Conservation (phyloP, 2,113 vertebrate genomes). For the Mus musculus region GRCm39 chr5:127942001-127942500, state of each 20-base stretch:
- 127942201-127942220: background rate
- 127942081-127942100: accelerated
- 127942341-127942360: background rate
- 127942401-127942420: accelerated
- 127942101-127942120: background rate
- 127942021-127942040: no score
- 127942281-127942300: accelerated
- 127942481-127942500: background rate
- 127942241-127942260: background rate
- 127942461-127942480: no score
- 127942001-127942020: background rate
- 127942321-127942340: no score
- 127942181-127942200: background rate
- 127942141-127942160: background rate
- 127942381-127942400: background rate
- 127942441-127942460: accelerated
- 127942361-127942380: accelerated
- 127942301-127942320: accelerated
- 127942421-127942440: accelerated
- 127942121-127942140: background rate
- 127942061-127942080: no score
- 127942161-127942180: no score
- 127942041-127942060: accelerated
- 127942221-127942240: background rate
- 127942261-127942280: accelerated